Evolutionary conservation across 2,113 vertebrate species (phyloP), one percentile per base, ranked within the genome.

Genomic region (Pao palembangensis): DNA sequence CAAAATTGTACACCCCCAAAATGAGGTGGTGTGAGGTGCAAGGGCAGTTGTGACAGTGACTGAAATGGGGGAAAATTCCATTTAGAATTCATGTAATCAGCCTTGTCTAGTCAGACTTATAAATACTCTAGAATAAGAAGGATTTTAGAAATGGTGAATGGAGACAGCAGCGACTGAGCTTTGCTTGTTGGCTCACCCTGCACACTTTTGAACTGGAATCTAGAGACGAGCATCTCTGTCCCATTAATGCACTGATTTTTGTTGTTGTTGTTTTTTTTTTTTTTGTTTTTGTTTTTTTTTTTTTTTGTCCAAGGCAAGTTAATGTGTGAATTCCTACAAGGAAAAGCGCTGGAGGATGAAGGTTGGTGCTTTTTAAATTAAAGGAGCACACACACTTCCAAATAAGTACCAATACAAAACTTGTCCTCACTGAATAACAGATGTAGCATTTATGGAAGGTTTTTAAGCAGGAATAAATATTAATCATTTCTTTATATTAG

Each of bases 81-180:
- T 81, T 86, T 63, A 74, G 57, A 80, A 55, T 71, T 19, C 49
- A 47, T 64, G 46, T 86, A 84, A 84, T 83, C 51, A 43, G 72
- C 73, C 80, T 89, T 76, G 83, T 85, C 74, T 83, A 44, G 63
- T 82, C 78, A 83, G 58, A 73, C 54, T 56, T 19, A 58, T 51
- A 64, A 81, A 85, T 76, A 86, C 77, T 80, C 50, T 73, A 58
- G 44, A 67, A 63, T 49, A 67, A 84, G 54, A 56, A 51, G 51
- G 76, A 78, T 1, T 83, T 58, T 54, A 58, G 38, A 74, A 63
- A 61, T 17, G 25, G 34, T 34, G 10, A 61, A 57, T 43, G 1
- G 21, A 55, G 53, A 72, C 34, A 71, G 43, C n/a, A 28, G 3
- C 12, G 25, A 25, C 47, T 68, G 23, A 57, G 52, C 25, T 47